These are phyloP conservation scores for Aulostomus chinensis DNA, from an alignment of 2,797 vertebrate species.

Conservation along the genomic window DNA sequence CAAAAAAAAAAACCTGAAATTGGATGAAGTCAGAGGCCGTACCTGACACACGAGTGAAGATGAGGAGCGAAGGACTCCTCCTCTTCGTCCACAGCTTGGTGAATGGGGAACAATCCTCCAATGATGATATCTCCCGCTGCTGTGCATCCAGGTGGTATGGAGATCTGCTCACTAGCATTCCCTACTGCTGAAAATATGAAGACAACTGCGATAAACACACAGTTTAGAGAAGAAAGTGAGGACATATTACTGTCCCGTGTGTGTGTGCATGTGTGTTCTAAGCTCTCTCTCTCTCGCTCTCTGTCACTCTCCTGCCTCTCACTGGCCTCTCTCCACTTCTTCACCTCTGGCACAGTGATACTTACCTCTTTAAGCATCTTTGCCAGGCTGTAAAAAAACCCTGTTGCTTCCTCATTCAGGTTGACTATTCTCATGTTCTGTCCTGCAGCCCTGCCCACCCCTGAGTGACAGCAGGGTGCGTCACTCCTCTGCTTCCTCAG, in stretches of 20 bases:
- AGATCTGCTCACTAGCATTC: not conserved
- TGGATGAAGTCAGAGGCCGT: too few relatives aligned
- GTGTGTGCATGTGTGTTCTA: not conserved
- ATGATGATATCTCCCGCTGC: slow-evolving; percentile 83
- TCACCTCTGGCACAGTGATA: slow-evolving; percentile 30
- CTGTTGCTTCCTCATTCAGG: slow-evolving; percentile 26
- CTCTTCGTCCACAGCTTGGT: slow-evolving; percentile 69
- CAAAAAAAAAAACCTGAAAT: too few relatives aligned
- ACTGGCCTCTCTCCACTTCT: not conserved
- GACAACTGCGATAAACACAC: slow-evolving; percentile 6
- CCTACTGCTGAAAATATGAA: slow-evolving; percentile 1
- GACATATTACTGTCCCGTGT: slow-evolving; percentile 16
- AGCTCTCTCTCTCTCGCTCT: not conserved
- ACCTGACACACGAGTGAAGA: slow-evolving; percentile 79
- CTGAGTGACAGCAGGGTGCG: slow-evolving; percentile 16
- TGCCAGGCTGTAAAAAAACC: slow-evolving; percentile 5
- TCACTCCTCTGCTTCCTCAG: slow-evolving; percentile 2
- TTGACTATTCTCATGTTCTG: slow-evolving; percentile 27
- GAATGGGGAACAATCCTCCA: slow-evolving; percentile 86
- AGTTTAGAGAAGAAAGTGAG: not conserved
- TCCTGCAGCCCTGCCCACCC: slow-evolving; percentile 42
- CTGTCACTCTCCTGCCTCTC: not conserved
- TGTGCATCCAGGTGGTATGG: slow-evolving; percentile 45
- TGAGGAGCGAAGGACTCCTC: slow-evolving; percentile 65
- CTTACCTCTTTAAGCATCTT: slow-evolving; percentile 24